Evolutionary conservation across 30 jellyfish, hydroid and myxozoan genomes (phyloP).

Genomic region (Hydra vulgaris): DNA sequence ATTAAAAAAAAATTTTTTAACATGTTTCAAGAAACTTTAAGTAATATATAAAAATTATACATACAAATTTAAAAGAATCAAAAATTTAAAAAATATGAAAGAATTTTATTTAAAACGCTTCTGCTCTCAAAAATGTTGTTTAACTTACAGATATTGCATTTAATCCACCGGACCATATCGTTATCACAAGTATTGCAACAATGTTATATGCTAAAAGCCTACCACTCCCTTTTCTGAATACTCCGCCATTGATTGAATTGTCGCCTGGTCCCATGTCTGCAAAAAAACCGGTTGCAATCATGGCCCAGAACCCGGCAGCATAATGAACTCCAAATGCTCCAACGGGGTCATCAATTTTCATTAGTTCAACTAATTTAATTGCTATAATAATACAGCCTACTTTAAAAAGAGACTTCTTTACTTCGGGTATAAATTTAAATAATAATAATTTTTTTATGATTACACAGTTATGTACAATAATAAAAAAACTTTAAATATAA

Average conservation of each 20-base stretch:
- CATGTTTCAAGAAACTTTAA: too few species aligned
- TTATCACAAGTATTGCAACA: constrained; percentile 40
- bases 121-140: too few species aligned
- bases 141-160: constrained; percentile 49
- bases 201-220: constrained; percentile 36
- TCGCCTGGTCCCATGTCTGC: constrained; percentile 45
- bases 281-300: constrained; percentile 65
- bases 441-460: too few species aligned
- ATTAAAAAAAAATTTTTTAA: too few species aligned
- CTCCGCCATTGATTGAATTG: constrained; percentile 21
- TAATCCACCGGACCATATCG: constrained; percentile 50
- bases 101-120: too few species aligned
- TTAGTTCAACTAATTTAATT: neutral
- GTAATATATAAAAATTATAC: too few species aligned
- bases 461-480: too few species aligned
- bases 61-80: too few species aligned
- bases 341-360: constrained; percentile 82
- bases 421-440: too few species aligned
- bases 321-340: constrained; percentile 82
- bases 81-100: too few species aligned
- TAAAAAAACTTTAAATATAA: too few species aligned
- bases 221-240: constrained; percentile 50
- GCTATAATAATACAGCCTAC: neutral
- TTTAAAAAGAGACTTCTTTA: neutral
- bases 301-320: constrained; percentile 69